Base-by-base conservation (phyloP, 2,113 vertebrate species). In the Zeus faber region DNA sequence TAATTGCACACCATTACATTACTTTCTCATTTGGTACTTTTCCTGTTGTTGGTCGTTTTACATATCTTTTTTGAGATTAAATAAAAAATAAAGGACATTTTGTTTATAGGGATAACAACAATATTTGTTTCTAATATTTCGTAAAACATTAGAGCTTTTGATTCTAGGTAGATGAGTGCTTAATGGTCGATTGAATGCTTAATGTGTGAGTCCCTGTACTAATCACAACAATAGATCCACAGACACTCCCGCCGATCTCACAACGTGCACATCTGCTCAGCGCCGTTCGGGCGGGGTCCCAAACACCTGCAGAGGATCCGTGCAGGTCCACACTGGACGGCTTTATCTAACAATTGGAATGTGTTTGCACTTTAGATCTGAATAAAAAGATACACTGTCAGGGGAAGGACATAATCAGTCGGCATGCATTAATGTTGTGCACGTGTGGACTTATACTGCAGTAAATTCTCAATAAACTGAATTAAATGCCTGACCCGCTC, bases 21-120 rank as follows among this genome's bases (percentile, higher is more conserved):
- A 58, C 48, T 61, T 43, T 67, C 66, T 37, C 60, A 53, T 56
- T 72, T 39, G 17, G 6, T n/a, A n/a, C n/a, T 51, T 43, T 62
- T 47, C 25, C 39, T 52, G 50, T 49, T 71, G 64, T 21, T 72
- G 79, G 72, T 81, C 62, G 73, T 70, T 68, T 44, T 49, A 67
- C 79, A 83, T 83, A 83, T 86, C 81, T 79, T 77, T 83, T 7
- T 80, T 70, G 17, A 67, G 13, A 37, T n/a, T 11, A 69, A 72
- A 70, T 55, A 44, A 72, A 70, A 54, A 44, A 73, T 75, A 49
- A 45, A 46, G 64, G 73, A 71, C 26, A 72, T 79, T 53, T 39
- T 70, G 60, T 79, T 84, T 65, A 64, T 82, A 55, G 50, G 25
- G 52, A 70, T 65, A 20, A 58, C 45, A 9, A 54, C 59, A 49